A percentile compares a stretch with the other conserved stretches of the same genome.
Conservation (phyloP, 2,797 vertebrate genomes). For the Alouatta caraya region DNA sequence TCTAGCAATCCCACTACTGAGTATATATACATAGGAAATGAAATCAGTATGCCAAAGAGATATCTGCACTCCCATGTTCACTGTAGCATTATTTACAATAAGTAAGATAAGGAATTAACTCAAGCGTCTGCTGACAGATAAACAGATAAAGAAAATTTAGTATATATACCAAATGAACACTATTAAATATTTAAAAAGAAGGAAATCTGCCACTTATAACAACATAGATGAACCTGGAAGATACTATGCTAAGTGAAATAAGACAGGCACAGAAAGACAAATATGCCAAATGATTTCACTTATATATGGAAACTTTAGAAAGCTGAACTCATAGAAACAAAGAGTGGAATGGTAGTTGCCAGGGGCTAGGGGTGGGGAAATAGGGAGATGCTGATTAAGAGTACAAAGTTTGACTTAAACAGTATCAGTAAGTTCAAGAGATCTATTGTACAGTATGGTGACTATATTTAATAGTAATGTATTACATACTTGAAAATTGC, state of each 20-base stretch:
- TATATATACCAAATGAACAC: background rate
- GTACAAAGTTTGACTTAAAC: too few species aligned
- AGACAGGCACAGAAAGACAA: background rate
- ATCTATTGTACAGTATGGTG: background rate
- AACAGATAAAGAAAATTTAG: background rate
- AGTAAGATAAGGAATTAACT: background rate
- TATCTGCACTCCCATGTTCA: background rate
- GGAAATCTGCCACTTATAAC: background rate
- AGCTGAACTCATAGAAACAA: background rate
- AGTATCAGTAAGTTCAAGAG: background rate
- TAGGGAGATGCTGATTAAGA: background rate
- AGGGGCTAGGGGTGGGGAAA: background rate
- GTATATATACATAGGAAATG: background rate
- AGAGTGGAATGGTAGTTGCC: background rate
- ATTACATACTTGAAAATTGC: background rate
- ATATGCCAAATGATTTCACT: background rate
- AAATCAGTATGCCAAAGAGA: background rate
- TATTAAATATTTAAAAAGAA: background rate
- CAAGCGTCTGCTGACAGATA: background rate
- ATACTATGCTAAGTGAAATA: background rate
- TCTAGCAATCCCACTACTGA: background rate
- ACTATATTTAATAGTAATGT: background rate
- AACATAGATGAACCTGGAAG: background rate
- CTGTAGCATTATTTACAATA: background rate
- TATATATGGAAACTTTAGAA: background rate